phyloP scores from a whole-genome alignment of 2,797 vertebrate species.

The Pagetopsis macropterus region DNA sequence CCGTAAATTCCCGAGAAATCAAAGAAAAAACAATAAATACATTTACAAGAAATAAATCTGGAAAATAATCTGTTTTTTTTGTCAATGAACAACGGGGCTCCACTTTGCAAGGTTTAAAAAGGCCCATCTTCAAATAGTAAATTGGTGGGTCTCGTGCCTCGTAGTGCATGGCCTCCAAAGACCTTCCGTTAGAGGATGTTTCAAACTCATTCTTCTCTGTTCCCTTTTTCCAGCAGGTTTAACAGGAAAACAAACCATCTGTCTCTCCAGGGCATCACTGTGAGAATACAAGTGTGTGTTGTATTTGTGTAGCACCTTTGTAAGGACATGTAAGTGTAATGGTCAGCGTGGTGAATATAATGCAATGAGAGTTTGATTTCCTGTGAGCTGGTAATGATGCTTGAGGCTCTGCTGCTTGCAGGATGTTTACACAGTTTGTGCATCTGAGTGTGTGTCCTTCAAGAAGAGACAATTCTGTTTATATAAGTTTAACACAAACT shows the following conservation, averaged over 20 bases:
- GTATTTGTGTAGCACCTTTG: constrained; percentile 20
- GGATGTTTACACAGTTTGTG: constrained; percentile 69
- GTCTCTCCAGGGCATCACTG: constrained; percentile 46
- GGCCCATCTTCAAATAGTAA: background rate
- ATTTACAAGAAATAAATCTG: no score
- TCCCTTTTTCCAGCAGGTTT: constrained; percentile 54
- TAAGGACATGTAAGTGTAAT: constrained; percentile 19
- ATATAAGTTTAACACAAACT: constrained; percentile 43
- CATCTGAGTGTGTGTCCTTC: constrained; percentile 47
- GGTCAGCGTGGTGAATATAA: constrained; percentile 50
- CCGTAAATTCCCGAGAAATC: no score
- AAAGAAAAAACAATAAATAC: no score
- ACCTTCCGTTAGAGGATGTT: background rate
- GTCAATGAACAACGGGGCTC: no score
- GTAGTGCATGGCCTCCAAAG: background rate
- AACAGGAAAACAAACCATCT: constrained; percentile 61
- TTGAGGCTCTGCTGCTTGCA: constrained; percentile 31
- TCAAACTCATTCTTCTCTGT: constrained; percentile 30
- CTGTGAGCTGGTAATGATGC: constrained; percentile 44
- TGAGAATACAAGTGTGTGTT: constrained; percentile 9
- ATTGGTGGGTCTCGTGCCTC: background rate
- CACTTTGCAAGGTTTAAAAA: no score
- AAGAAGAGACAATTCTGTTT: constrained; percentile 49
- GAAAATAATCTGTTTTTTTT: no score
- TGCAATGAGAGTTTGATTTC: constrained; percentile 47